Percentiles rank a stretch among this genome's conserved stretches.
Evolutionary conservation across 2,797 vertebrate species (phyloP).

Genomic region (Lepidocolaptes lacrymiger): DNA sequence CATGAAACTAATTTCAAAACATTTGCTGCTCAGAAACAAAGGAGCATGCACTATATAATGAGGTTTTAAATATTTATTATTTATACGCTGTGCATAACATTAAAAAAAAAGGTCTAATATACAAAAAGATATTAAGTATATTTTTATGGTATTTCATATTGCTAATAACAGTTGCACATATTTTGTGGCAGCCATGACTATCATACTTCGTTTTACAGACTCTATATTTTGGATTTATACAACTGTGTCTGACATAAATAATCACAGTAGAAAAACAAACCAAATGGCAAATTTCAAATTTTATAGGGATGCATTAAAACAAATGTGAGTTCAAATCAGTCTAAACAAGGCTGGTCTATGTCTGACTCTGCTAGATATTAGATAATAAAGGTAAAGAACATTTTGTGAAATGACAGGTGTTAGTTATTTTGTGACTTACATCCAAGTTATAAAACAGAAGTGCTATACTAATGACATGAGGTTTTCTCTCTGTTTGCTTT

Average conservation of each 20-base stretch:
- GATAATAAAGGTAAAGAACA: background rate
- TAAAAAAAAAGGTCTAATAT: background rate
- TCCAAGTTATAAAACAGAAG: background rate
- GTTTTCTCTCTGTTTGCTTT: background rate
- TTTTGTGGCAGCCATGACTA: background rate
- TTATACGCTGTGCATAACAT: background rate
- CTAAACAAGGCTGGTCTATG: background rate
- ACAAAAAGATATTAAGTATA: background rate
- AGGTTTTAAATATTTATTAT: background rate
- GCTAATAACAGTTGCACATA: background rate
- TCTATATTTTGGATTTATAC: background rate
- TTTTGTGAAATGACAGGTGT: background rate
- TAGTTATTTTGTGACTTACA: background rate
- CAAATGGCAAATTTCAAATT: constrained; percentile 13
- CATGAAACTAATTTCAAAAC: background rate
- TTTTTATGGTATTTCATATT: background rate
- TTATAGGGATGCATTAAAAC: background rate
- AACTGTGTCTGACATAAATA: background rate
- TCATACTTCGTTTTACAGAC: background rate
- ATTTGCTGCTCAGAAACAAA: background rate
- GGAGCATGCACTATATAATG: background rate
- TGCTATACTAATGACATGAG: background rate
- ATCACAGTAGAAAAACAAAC: background rate
- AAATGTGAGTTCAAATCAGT: constrained; percentile 30
- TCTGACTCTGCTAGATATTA: background rate